Evolutionary conservation across 2,113 vertebrate genomes (phyloP).

Genomic region (Sylvilagus bachmani): DNA sequence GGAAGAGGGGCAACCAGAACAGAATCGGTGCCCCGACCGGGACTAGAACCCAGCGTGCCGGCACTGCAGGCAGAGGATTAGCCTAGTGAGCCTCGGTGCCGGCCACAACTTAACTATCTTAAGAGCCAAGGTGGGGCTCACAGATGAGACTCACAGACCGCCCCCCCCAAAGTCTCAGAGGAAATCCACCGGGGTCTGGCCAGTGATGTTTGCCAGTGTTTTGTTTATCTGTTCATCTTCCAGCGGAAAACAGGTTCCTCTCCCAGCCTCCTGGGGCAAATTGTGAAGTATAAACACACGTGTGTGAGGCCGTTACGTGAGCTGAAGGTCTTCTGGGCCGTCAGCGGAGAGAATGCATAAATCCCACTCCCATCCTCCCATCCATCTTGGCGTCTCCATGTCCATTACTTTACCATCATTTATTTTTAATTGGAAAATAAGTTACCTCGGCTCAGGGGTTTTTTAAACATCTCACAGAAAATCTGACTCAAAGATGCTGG

Average conservation of each 20-base stretch:
- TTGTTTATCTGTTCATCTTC: not conserved
- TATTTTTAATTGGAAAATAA: slow-evolving; percentile 56
- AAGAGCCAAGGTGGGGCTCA: not conserved
- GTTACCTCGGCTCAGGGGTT: not conserved
- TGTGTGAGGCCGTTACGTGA: not conserved
- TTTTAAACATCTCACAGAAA: slow-evolving; percentile 31
- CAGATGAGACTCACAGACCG: not conserved
- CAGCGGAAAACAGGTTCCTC: not conserved
- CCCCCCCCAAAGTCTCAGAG: not conserved
- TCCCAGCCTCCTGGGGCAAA: not conserved
- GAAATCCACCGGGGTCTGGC: not conserved
- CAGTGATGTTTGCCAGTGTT: not conserved
- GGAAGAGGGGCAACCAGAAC: too few species aligned
- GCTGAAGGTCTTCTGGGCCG: not conserved
- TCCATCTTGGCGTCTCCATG: not conserved
- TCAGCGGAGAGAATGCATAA: not conserved
- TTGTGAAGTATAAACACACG: not conserved
- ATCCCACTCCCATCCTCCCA: not conserved
- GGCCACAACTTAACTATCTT: not conserved
- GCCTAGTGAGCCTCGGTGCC: too few species aligned
- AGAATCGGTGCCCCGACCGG: too few species aligned
- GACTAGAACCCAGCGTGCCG: too few species aligned
- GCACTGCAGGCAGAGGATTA: too few species aligned
- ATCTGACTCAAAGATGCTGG: not conserved
- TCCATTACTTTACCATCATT: slow-evolving; percentile 4